Conservation (phyloP, 2,888 invertebrate species). For the Hypselothyrea guttata region DNA sequence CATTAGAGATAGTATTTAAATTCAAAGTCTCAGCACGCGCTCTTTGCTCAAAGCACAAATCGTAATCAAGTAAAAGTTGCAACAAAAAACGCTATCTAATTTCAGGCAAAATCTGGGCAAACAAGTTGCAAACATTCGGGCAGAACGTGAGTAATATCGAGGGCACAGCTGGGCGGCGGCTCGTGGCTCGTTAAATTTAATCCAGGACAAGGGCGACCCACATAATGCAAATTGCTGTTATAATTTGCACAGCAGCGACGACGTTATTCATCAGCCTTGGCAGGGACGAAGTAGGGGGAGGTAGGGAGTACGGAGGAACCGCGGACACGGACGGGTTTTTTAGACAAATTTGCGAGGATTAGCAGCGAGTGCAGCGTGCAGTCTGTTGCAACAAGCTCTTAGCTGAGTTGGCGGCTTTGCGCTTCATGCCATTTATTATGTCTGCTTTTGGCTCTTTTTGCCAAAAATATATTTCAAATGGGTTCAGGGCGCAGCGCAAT, state of each 20-base stretch:
- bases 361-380: constrained; percentile 35
- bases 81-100: constrained; percentile 29
- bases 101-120: constrained; percentile 15
- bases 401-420: constrained; percentile 59
- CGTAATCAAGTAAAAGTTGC: constrained; percentile 27
- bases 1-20: too few relatives aligned
- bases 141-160: constrained; percentile 35
- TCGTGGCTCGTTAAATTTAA: constrained; percentile 14
- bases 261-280: constrained; percentile 68
- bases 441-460: constrained; percentile 56
- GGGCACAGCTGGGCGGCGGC: constrained; percentile 4
- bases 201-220: constrained; percentile 54
- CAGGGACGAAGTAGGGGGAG: too few relatives aligned
- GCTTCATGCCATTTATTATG: constrained; percentile 73
- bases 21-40: not conserved
- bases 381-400: constrained; percentile 53
- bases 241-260: constrained; percentile 73
- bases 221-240: constrained; percentile 79
- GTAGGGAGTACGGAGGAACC: constrained; percentile 24
- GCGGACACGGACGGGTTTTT: constrained; percentile 35
- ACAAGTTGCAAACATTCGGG: constrained; percentile 23
- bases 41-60: constrained; percentile 9
- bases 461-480: constrained; percentile 76
- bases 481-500: constrained; percentile 45
- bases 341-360: constrained; percentile 70